Base-by-base conservation (phyloP, 1,140 invertebrate species). In the Macrosteles quadrilineatus region DNA sequence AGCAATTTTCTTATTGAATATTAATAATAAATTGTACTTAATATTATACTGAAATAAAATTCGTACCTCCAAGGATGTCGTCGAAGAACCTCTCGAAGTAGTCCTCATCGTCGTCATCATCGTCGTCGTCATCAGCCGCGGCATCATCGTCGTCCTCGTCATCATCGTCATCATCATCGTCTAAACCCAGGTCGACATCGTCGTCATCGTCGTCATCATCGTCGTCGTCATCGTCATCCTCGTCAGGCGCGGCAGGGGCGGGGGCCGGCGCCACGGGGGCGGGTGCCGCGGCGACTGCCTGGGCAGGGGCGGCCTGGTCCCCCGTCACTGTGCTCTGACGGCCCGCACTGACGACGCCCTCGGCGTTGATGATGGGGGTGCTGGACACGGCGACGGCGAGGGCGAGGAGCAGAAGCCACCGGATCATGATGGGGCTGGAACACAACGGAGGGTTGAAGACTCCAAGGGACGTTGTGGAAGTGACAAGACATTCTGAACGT, bases 51-150 rank as follows among this genome's bases (percentile, higher is more conserved):
- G n/a, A n/a, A n/a, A n/a, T n/a, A n/a, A n/a, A n/a, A 66, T 62
- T 68, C 80, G 85, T 78, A 89, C 88, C 89, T 85, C 90, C 91
- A 75, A 93, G 81, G 78, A 92, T 89, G 77, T 92, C 91, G 75
- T 91, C 91, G 78, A 93, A 90, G 78, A 93, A 87, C 74, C 90
- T 84, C 75, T 91, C 91, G 74, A 93, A 82, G 73, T 91, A 91
- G 77, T 93, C 90, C 67, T 88, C 89, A 70, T 90, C 90, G 25
- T 91, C 90, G 65, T 91, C 90, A 68, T 91, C 91, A 73, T 91
- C 90, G 27, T 86, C 87, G 31, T 87, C 87, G 30, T 88, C 85
- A 2, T 81, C 81, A 74, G 74, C 68, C 43, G 67, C 65, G 25
- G 55, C 64, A 27, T 29, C 70, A 12, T 62, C 53, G 30, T 67